A percentile compares a stretch with the other conserved stretches of the same genome.
Evolutionary conservation across 2,113 vertebrate genomes (phyloP).

Genomic region (Zonotrichia leucophrys): DNA sequence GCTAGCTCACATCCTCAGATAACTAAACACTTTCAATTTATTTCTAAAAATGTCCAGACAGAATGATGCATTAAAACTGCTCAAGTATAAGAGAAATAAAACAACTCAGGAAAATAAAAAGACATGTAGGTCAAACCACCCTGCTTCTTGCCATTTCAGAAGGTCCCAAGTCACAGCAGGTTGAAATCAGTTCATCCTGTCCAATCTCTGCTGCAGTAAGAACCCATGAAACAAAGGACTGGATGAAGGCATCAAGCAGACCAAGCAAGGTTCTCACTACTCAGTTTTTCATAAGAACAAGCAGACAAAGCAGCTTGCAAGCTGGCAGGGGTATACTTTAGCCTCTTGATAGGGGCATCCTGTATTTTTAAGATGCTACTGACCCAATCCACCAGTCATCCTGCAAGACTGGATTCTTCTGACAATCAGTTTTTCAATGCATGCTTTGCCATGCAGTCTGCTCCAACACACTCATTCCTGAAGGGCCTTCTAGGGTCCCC

Average conservation of each 20-base stretch:
- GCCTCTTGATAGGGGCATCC: neutral
- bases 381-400: neutral
- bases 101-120: neutral
- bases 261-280: neutral
- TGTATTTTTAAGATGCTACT: neutral
- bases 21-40: neutral
- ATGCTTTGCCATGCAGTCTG: neutral
- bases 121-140: neutral
- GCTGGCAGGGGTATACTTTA: neutral
- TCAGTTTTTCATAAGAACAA: neutral
- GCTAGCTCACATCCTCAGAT: neutral
- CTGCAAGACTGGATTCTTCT: neutral
- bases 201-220: neutral
- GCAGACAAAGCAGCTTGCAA: constrained; percentile 15
- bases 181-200: neutral
- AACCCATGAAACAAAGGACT: neutral
- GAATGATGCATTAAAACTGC: neutral
- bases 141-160: constrained; percentile 8
- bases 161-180: neutral
- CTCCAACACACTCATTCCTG: neutral
- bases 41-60: neutral
- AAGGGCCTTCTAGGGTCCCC: neutral
- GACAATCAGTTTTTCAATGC: neutral
- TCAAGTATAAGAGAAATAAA: constrained; percentile 45
- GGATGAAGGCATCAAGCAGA: neutral